Evolutionary conservation across 2,888 invertebrate genomes (phyloP).

Genomic region (Parascotia fuliginaria): DNA sequence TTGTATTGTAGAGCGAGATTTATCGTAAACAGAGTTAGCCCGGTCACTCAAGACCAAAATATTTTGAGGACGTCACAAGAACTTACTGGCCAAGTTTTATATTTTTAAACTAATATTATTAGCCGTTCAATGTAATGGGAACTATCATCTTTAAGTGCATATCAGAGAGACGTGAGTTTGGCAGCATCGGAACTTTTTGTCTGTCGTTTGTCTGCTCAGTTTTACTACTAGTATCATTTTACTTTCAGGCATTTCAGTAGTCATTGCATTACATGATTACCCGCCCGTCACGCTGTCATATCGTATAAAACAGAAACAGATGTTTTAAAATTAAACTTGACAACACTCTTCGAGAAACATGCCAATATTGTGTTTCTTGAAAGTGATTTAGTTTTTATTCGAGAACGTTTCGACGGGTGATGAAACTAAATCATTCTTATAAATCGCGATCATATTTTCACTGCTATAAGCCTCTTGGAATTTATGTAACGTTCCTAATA

Average conservation of each 20-base stretch:
- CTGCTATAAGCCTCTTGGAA: slow-evolving; percentile 3
- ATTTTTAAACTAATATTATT: slow-evolving; percentile 2
- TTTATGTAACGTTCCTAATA: not conserved
- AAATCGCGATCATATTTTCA: slow-evolving; percentile 7
- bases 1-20: slow-evolving; percentile 11
- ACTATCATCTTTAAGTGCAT: slow-evolving; percentile 11
- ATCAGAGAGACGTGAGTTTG: slow-evolving; percentile 27
- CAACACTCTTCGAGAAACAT: slow-evolving; percentile 18
- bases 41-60: slow-evolving; percentile 18
- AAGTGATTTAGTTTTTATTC: slow-evolving; percentile 3
- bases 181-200: slow-evolving; percentile 48
- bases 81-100: slow-evolving; percentile 13
- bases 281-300: slow-evolving; percentile 20
- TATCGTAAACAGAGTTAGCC: slow-evolving; percentile 14
- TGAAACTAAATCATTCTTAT: slow-evolving; percentile 5
- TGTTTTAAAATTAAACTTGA: slow-evolving; percentile 19
- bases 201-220: slow-evolving; percentile 52
- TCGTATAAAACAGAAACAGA: slow-evolving; percentile 19
- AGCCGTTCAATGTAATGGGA: slow-evolving; percentile 3
- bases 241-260: slow-evolving; percentile 23
- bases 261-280: slow-evolving; percentile 14
- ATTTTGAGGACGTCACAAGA: slow-evolving; percentile 18
- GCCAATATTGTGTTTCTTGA: slow-evolving; percentile 18
- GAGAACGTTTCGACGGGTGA: not conserved
- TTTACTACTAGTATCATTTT: slow-evolving; percentile 20